A percentile compares a stretch with the other conserved stretches of the same genome.
These are phyloP conservation scores for Diabrotica virgifera DNA, from an alignment of 1,140 invertebrate species.

Conservation along the genomic window DNA sequence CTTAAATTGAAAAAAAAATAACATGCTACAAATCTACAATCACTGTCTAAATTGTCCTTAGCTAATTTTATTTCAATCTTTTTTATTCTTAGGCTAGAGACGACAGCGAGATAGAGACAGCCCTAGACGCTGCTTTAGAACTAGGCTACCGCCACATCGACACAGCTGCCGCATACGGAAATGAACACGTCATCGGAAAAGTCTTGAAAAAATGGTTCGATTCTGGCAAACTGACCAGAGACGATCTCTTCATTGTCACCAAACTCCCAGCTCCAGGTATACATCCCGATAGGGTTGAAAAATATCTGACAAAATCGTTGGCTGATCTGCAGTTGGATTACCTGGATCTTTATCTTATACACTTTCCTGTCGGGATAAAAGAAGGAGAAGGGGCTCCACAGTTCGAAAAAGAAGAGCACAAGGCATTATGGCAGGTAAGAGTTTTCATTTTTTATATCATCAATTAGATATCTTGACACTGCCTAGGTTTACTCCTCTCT, in stretches of 20 bases:
- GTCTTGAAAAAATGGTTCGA: constrained; percentile 71
- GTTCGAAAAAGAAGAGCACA: background rate
- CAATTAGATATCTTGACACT: too few relatives aligned
- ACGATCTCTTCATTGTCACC: constrained; percentile 78
- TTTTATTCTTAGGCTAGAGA: constrained; percentile 33
- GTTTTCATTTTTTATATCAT: too few relatives aligned
- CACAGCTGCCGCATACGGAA: constrained; percentile 70
- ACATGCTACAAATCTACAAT: too few relatives aligned
- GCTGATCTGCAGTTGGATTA: constrained; percentile 70
- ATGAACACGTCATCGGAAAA: constrained; percentile 74
- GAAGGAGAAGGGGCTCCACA: constrained; percentile 43
- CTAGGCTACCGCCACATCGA: constrained; percentile 71
- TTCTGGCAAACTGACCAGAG: constrained; percentile 62
- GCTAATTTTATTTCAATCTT: background rate
- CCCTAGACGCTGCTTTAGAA: constrained; percentile 62
- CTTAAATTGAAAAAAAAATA: too few relatives aligned
- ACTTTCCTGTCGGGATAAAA: constrained; percentile 68
- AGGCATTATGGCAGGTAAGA: background rate
- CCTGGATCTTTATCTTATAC: constrained; percentile 79
- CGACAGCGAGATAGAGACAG: constrained; percentile 63
- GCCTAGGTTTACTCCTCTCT: too few relatives aligned
- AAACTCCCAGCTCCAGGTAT: constrained; percentile 59
- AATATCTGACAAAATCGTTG: constrained; percentile 65
- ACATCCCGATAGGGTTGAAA: constrained; percentile 53
- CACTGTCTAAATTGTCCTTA: background rate